phyloP scores from a whole-genome alignment of 1,140 invertebrate species.

The Oedothorax gibbosus region DNA sequence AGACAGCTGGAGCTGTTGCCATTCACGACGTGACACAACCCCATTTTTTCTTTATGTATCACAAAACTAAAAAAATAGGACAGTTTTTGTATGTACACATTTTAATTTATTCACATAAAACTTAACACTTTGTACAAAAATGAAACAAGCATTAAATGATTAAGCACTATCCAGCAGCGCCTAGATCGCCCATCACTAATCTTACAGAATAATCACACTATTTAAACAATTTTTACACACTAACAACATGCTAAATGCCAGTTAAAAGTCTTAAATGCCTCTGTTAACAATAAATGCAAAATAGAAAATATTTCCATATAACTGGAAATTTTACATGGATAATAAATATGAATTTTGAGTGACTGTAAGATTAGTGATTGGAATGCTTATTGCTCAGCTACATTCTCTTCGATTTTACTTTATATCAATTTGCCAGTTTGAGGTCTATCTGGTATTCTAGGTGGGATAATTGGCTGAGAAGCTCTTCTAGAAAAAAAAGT shows the following conservation, averaged over 20 bases:
- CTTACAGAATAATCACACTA: background rate
- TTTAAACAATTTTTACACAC: background rate
- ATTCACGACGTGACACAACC: background rate
- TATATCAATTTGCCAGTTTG: conserved; percentile 63
- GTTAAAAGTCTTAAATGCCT: background rate
- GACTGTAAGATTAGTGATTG: conserved; percentile 8
- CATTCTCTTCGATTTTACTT: background rate
- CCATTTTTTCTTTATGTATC: background rate
- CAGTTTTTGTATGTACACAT: too few relatives aligned
- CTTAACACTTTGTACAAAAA: conserved; percentile 32
- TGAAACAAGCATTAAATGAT: conserved; percentile 14
- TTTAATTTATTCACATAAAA: too few relatives aligned
- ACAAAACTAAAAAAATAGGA: background rate
- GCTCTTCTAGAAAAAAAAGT: conserved; percentile 70
- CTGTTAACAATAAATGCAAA: background rate
- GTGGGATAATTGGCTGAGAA: conserved; percentile 75
- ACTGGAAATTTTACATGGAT: background rate
- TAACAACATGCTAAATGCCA: background rate
- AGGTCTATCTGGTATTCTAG: conserved; percentile 78
- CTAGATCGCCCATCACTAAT: conserved; percentile 26
- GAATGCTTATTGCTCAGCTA: conserved; percentile 16
- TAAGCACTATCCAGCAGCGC: conserved; percentile 39
- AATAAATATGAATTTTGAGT: background rate
- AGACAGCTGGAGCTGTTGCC: too few relatives aligned
- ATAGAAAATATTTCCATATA: background rate